Base-by-base conservation (phyloP, 2,113 vertebrate genomes). In the Copsychus sechellarum region DNA sequence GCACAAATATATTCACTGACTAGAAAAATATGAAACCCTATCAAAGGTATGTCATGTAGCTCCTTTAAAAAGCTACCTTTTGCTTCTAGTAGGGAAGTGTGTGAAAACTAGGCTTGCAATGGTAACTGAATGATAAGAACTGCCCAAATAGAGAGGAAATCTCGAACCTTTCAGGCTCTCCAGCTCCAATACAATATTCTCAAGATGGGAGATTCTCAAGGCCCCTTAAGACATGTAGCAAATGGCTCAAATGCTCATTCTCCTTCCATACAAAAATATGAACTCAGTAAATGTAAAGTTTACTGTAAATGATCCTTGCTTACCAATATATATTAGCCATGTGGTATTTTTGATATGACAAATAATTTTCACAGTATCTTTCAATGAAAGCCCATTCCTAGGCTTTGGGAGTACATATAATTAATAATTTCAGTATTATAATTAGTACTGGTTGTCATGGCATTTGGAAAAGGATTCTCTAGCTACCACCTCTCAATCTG, bases 401-500 rank as follows among this genome's bases (percentile, higher is more conserved):
- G 34, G 66, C 47, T 57, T 78, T 90, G 10, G 15, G 22, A 85
- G 18, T 18, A 70, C 11, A 62, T 15, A 90, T 9, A 65, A 81
- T 58, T 61, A 72, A 40, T 71, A 79, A 88, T 60, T 80, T 82
- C 13, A 26, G 20, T 58, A 83, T 83, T 80, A 64, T 33, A 83
- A 90, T 90, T 67, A 73, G 84, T 14, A 90, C n/a, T 73, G 91
- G 88, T 84, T 92, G 80, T 92, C 88, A 82, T 61, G 47, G 69
- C 36, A 88, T 85, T 91, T 82, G 78, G 69, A 81, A 92, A 95
- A 92, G 23, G 77, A 94, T 72, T 51, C 77, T 62, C 82, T 11
- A 86, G 71, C 60, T 95, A 86, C 66, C 76, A 92, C 66, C 77
- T 79, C 86, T 93, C 91, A 91, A 94, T 91, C 86, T 94, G 89